Percentiles rank a stretch among this genome's conserved stretches.
These are phyloP conservation scores for Chlamydotis undulata DNA, from an alignment of 2,113 vertebrate genomes.

Conservation along the genomic window DNA sequence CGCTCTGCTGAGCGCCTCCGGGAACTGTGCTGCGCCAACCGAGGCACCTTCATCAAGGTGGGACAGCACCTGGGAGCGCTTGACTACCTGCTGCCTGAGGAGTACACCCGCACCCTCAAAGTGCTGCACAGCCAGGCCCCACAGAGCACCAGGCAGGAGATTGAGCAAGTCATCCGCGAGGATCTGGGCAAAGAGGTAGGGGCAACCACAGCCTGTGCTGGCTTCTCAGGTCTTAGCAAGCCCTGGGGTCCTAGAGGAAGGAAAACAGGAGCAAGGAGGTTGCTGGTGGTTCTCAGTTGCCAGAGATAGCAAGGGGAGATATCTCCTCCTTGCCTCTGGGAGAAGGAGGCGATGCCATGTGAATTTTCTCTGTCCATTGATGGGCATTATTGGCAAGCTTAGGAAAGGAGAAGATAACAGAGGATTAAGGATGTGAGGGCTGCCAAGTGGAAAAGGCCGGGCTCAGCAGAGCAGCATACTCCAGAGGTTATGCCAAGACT, in stretches of 20 bases:
- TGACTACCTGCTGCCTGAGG: conserved; percentile 92
- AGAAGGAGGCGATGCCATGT: neutral
- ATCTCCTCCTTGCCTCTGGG: neutral
- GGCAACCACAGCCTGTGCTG: neutral
- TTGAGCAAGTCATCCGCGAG: conserved; percentile 90
- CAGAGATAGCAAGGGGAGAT: neutral
- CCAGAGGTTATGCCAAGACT: neutral
- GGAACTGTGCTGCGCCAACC: conserved; percentile 93
- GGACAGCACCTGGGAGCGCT: conserved; percentile 95
- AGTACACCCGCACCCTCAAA: conserved; percentile 93
- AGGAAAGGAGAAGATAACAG: neutral
- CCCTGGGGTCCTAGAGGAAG: neutral
- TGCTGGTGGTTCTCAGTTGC: neutral
- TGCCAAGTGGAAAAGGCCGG: neutral
- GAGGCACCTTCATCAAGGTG: conserved; percentile 98
- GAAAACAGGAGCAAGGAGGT: neutral
- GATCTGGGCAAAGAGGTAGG: conserved; percentile 93
- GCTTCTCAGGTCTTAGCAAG: neutral
- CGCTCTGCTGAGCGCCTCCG: conserved; percentile 91
- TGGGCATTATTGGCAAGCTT: neutral
- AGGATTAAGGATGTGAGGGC: neutral
- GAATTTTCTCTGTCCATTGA: neutral
- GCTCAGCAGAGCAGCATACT: neutral
- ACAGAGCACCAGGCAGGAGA: conserved; percentile 87
- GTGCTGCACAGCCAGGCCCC: conserved; percentile 93